Evolutionary conservation across 2,113 vertebrate genomes (phyloP).

Genomic region (Bos javanicus): DNA sequence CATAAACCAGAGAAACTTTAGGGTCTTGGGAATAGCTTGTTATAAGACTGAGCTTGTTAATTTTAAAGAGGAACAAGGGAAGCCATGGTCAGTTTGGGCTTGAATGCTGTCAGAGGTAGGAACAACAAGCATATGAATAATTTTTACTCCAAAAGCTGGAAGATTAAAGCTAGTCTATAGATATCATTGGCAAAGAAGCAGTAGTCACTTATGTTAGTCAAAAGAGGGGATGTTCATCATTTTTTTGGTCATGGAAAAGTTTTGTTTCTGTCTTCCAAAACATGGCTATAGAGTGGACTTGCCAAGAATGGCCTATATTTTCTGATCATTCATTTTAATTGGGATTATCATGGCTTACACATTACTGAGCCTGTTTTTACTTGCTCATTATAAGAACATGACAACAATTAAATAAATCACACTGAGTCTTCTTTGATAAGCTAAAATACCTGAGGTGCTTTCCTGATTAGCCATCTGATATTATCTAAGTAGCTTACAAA

Average conservation of each 20-base stretch:
- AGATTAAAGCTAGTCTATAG: background rate
- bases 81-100: background rate
- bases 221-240: background rate
- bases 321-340: background rate
- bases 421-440: background rate
- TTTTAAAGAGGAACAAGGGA: background rate
- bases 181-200: background rate
- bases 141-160: background rate
- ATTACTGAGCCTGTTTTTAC: background rate
- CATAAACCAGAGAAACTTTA: background rate
- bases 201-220: background rate
- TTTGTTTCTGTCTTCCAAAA: background rate
- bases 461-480: background rate
- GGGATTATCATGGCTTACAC: background rate
- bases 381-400: background rate
- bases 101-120: background rate
- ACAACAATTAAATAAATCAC: background rate
- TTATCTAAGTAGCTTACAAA: background rate
- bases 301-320: background rate
- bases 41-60: background rate
- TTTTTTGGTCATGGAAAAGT: background rate
- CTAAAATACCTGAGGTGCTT: background rate
- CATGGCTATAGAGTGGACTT: background rate
- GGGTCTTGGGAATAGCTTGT: background rate
- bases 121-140: background rate